phyloP scores from a whole-genome alignment of 2,113 vertebrate species.

The Callipepla californica region DNA sequence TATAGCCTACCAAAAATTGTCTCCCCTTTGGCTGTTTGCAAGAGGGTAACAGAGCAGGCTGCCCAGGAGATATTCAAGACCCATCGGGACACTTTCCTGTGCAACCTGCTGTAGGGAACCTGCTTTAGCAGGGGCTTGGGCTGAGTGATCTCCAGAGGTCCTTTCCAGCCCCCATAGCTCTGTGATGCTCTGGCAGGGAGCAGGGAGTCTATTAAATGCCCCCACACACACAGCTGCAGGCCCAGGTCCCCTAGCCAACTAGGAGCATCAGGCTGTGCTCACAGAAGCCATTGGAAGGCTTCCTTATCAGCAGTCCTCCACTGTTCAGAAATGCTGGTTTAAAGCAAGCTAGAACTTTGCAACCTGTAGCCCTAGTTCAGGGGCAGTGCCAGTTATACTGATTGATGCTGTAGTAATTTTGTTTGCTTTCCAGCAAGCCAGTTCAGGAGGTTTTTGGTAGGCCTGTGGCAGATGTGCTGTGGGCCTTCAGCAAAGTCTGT shows the following conservation, averaged over 20 bases:
- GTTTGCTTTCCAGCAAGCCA: not conserved
- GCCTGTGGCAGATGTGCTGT: fast-evolving
- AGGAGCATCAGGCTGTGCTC: not conserved
- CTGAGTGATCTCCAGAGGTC: not conserved
- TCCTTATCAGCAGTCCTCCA: fast-evolving
- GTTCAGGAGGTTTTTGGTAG: not conserved
- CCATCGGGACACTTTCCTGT: not conserved
- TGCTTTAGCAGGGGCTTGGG: not conserved
- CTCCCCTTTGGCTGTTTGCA: not conserved
- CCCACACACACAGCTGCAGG: not conserved
- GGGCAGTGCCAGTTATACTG: not conserved
- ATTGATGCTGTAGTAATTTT: not conserved
- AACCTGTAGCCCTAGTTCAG: not conserved
- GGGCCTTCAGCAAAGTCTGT: not conserved
- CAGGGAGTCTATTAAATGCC: conserved; percentile 37
- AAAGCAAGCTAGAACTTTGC: not conserved
- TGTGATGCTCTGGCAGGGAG: not conserved
- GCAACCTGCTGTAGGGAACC: not conserved
- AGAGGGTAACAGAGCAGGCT: not conserved
- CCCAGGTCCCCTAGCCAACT: not conserved
- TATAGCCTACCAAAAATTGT: conserved; percentile 40
- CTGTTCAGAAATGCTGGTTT: not conserved
- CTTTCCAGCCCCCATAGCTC: not conserved
- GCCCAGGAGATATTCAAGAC: not conserved
- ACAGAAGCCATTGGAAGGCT: not conserved